phyloP scores from a whole-genome alignment of 2,113 vertebrate genomes.

The Paralichthys olivaceus region DNA sequence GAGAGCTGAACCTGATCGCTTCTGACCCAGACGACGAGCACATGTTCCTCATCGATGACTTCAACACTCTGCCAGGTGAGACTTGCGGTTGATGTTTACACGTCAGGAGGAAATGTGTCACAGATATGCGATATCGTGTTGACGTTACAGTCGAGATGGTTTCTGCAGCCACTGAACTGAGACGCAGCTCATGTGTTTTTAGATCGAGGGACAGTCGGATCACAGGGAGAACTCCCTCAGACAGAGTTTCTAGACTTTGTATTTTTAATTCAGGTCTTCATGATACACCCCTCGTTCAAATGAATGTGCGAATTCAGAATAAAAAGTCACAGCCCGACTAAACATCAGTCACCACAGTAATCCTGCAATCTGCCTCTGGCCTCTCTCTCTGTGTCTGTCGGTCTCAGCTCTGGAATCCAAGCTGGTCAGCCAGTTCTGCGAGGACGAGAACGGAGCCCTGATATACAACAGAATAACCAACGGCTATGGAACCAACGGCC shows the following conservation, averaged over 20 bases:
- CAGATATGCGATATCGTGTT: too few species aligned
- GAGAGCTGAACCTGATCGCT: conserved; percentile 88
- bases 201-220: too few species aligned
- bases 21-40: conserved; percentile 89
- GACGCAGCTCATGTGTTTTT: neutral
- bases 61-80: conserved; percentile 88
- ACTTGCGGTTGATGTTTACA: too few species aligned
- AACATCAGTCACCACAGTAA: neutral
- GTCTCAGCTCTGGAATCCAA: conserved; percentile 88
- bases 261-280: too few species aligned
- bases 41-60: conserved; percentile 90
- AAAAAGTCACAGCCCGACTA: too few species aligned
- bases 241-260: too few species aligned
- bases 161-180: too few species aligned
- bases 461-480: conserved; percentile 84
- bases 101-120: too few species aligned
- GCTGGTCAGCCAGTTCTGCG: conserved; percentile 90
- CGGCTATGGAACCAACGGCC: conserved; percentile 61
- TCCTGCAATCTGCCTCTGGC: neutral
- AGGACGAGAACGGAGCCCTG: conserved; percentile 87
- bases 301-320: neutral
- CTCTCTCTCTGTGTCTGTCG: neutral
- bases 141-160: too few species aligned
- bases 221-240: too few species aligned
- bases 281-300: neutral